Conservation (phyloP, 2,797 vertebrate genomes). For the Chiroxiphia lanceolata region DNA sequence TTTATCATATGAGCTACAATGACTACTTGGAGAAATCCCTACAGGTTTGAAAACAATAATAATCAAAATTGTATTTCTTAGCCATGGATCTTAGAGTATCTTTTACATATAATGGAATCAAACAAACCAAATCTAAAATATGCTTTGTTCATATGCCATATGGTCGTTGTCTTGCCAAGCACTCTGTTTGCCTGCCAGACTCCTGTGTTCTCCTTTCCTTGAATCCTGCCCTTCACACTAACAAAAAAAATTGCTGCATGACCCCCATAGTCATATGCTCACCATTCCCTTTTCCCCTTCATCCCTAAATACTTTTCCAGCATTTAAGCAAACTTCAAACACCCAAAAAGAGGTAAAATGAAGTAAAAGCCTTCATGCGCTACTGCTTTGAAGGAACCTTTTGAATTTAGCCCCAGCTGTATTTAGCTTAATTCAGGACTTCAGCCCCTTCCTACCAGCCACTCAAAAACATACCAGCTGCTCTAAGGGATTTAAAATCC, state of each 20-base stretch:
- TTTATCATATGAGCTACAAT: background rate
- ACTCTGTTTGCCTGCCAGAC: background rate
- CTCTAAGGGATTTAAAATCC: background rate
- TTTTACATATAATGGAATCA: constrained; percentile 46
- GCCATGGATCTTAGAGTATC: background rate
- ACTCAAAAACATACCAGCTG: background rate
- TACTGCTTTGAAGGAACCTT: background rate
- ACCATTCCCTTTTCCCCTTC: background rate
- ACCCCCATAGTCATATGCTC: background rate
- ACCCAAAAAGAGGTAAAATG: background rate
- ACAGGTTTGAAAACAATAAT: constrained; percentile 32
- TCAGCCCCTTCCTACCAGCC: background rate
- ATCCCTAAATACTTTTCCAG: background rate
- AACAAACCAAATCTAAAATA: constrained; percentile 39
- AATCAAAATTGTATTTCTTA: constrained; percentile 29
- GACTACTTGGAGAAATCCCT: constrained; percentile 26
- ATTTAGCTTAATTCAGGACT: background rate
- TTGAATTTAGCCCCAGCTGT: background rate
- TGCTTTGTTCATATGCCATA: constrained; percentile 42
- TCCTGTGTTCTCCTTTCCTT: background rate
- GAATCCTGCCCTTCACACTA: background rate
- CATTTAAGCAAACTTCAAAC: background rate
- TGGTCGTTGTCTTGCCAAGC: background rate
- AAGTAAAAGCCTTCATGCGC: background rate
- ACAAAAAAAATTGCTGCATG: background rate